Percentiles rank a stretch among this genome's conserved stretches.
phyloP scores from a whole-genome alignment of 2,113 vertebrate genomes.

The Chloropsis hardwickii region DNA sequence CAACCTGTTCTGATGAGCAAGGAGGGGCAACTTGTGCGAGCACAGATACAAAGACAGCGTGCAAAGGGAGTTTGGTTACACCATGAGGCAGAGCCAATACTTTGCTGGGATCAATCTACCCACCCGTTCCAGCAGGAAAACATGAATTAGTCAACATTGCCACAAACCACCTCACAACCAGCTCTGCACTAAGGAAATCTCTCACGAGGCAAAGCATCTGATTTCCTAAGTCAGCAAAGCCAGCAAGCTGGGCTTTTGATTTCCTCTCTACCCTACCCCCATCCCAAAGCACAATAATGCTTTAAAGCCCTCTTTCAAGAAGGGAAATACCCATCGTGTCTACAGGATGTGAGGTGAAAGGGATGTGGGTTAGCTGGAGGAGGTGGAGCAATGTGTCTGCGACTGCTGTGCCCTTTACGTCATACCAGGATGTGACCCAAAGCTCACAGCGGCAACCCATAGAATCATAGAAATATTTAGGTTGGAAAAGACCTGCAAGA shows the following conservation, averaged over 20 bases:
- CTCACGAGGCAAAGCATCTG: background rate
- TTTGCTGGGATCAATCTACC: background rate
- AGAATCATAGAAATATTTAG: background rate
- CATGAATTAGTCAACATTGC: background rate
- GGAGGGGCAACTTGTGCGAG: background rate
- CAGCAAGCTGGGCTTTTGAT: background rate
- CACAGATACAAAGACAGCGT: fast-evolving
- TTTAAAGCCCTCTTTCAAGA: background rate
- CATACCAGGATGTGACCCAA: fast-evolving
- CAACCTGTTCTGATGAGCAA: background rate
- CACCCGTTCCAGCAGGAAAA: fast-evolving
- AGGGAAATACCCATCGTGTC: background rate
- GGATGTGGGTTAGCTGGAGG: background rate
- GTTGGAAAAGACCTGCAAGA: background rate
- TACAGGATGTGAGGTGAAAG: background rate
- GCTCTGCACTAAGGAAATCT: background rate
- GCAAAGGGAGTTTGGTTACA: background rate
- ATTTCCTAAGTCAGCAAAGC: background rate
- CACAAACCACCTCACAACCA: background rate
- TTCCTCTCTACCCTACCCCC: background rate
- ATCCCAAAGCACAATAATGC: background rate
- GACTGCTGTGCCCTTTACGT: fast-evolving
- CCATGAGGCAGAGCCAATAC: background rate
- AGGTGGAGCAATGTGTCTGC: background rate
- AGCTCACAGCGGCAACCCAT: background rate